Conservation (phyloP, 2,888 invertebrate genomes). For the Caenorhabditis becei region DNA sequence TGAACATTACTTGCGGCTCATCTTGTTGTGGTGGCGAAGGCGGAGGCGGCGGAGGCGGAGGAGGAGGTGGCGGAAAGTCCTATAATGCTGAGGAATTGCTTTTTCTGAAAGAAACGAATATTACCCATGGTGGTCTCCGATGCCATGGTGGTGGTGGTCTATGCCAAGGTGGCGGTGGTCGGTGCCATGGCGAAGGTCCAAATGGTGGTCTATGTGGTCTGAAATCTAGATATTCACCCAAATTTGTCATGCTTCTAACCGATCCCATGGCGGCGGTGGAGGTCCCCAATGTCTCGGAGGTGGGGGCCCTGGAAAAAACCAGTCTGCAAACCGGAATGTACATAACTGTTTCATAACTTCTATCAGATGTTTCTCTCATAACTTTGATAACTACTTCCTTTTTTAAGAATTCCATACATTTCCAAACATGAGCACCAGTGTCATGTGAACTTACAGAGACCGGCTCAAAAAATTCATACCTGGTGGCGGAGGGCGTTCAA, state of each 20-base stretch:
- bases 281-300: slow-evolving; percentile 54
- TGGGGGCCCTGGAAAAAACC: slow-evolving; percentile 57
- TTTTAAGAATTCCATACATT: slow-evolving; percentile 4
- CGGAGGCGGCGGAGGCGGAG: slow-evolving; percentile 51
- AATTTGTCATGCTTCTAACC: slow-evolving; percentile 9
- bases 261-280: slow-evolving; percentile 45
- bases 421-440: slow-evolving; percentile 8
- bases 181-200: slow-evolving; percentile 46
- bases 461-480: slow-evolving; percentile 32
- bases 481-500: slow-evolving; percentile 57
- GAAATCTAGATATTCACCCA: background rate
- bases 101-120: too few species aligned
- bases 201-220: slow-evolving; percentile 42
- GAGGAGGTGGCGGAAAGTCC: slow-evolving; percentile 41
- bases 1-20: slow-evolving; percentile 48
- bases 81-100: background rate
- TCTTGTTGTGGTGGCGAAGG: slow-evolving; percentile 33
- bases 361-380: background rate
- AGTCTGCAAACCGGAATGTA: slow-evolving; percentile 46
- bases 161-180: slow-evolving; percentile 55
- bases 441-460: background rate
- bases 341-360: background rate
- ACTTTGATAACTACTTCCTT: slow-evolving; percentile 39
- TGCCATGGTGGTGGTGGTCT: slow-evolving; percentile 43
- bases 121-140: slow-evolving; percentile 49